Evolutionary conservation across 2,888 invertebrate genomes (phyloP), one percentile per base, ranked within the genome.

Genomic region (Drosophila kambysellisi): DNA sequence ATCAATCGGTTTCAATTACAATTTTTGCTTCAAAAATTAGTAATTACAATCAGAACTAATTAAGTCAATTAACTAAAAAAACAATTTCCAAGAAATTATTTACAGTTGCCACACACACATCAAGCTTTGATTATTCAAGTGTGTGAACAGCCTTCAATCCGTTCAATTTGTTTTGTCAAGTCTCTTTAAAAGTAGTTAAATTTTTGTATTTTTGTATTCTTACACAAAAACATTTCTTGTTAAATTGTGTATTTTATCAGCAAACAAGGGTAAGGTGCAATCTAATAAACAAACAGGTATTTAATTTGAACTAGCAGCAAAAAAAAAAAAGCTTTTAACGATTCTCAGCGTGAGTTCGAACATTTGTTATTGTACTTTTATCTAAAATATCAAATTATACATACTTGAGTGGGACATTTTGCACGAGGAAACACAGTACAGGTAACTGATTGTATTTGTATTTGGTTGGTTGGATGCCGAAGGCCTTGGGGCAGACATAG

Each of bases 381-480:
- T 82, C 73, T 61, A 53, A 60, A 63, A 74, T 50, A 66, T 48
- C 54, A 50, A 69, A 70, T 41, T 64, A 59, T 70, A 64, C 30
- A 75, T 59, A 60, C 41, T 50, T 63, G 58, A 73, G 71, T 81
- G 88, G 50, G 71, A 79, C 72, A 87, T 77, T 87, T 82, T 77
- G 71, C 88, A 86, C 81, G 63, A 59, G 57, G 71, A 83, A 74
- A 70, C 56, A 71, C 62, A 25, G 25, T 25, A 51, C 66, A 58
- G 69, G 53, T 72, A 62, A 56, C 64, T 75, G 62, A 75, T 77
- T 86, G 65, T n/a, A n/a, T 72, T 77, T 64, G 61, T 71, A 69
- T 80, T 65, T 63, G 59, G 59, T 76, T 59, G 50, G n/a, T n/a
- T 25, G 46, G 8, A 29, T 29, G 35, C 4, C 5, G 20, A 29